phyloP scores from a whole-genome alignment of 2,113 vertebrate genomes.

The Chaenocephalus aceratus region DNA sequence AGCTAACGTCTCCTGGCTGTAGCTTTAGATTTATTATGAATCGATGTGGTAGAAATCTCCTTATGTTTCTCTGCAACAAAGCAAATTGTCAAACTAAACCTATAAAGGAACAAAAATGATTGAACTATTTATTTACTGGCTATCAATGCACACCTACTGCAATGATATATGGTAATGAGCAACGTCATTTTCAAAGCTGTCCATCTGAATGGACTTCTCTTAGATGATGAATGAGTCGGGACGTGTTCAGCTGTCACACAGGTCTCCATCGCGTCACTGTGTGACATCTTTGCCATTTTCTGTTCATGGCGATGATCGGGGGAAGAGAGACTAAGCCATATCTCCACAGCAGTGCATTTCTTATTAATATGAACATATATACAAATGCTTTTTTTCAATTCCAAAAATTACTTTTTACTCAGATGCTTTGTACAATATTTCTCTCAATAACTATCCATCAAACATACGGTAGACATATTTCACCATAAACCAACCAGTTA shows the following conservation, averaged over 20 bases:
- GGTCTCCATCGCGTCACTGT: constrained; percentile 48
- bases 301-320: constrained; percentile 62
- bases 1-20: neutral
- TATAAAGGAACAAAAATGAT: neutral
- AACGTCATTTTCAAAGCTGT: constrained; percentile 9
- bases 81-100: constrained; percentile 7
- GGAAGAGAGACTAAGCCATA: constrained; percentile 83
- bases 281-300: constrained; percentile 57
- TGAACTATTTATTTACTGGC: constrained; percentile 24
- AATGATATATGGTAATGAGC: constrained; percentile 13
- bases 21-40: neutral
- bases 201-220: constrained; percentile 34
- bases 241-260: constrained; percentile 53
- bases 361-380: constrained; percentile 64
- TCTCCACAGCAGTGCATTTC: constrained; percentile 78
- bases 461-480: constrained; percentile 75
- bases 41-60: neutral
- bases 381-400: constrained; percentile 61
- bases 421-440: constrained; percentile 84
- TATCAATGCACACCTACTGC: constrained; percentile 24
- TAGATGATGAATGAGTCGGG: constrained; percentile 48
- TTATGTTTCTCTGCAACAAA: constrained; percentile 4
- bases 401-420: constrained; percentile 78
- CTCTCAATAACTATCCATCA: constrained; percentile 78
- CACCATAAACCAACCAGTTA: constrained; percentile 76